These are phyloP conservation scores for Ochotona princeps DNA, from an alignment of 2,113 vertebrate genomes.

Conservation along the genomic window DNA sequence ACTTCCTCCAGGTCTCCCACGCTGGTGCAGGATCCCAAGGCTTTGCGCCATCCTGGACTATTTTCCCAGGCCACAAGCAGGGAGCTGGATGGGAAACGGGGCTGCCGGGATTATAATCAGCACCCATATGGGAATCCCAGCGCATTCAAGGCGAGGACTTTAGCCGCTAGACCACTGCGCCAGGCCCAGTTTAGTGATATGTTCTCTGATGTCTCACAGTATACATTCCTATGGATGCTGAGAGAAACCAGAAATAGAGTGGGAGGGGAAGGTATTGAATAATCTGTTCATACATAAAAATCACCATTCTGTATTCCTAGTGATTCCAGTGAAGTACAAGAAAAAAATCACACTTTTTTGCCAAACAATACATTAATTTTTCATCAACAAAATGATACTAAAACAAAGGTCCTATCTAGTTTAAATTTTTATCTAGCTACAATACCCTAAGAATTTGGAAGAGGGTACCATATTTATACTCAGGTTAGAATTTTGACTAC, in stretches of 20 bases:
- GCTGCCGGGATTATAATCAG: too few species aligned
- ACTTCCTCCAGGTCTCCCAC: too few species aligned
- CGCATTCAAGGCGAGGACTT: too few species aligned
- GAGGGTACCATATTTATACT: neutral
- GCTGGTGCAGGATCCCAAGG: too few species aligned
- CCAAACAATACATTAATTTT: neutral
- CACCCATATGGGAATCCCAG: too few species aligned
- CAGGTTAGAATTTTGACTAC: neutral
- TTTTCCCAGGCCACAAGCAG: too few species aligned
- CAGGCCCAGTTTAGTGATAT: too few species aligned
- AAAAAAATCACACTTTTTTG: neutral
- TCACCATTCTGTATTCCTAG: neutral
- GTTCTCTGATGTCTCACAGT: neutral
- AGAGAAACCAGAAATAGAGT: neutral
- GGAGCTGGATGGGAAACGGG: too few species aligned
- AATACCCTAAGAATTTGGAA: neutral
- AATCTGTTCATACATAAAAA: neutral
- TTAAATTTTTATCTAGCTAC: neutral
- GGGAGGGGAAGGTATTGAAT: neutral
- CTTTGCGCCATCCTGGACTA: too few species aligned
- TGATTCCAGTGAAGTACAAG: neutral
- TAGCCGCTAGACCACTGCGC: too few species aligned
- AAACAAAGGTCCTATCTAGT: neutral
- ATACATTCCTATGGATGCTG: neutral
- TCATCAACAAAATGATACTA: constrained; percentile 21